Evolutionary conservation across 2,797 vertebrate species (phyloP).

Genomic region (Sebastes nivosus): DNA sequence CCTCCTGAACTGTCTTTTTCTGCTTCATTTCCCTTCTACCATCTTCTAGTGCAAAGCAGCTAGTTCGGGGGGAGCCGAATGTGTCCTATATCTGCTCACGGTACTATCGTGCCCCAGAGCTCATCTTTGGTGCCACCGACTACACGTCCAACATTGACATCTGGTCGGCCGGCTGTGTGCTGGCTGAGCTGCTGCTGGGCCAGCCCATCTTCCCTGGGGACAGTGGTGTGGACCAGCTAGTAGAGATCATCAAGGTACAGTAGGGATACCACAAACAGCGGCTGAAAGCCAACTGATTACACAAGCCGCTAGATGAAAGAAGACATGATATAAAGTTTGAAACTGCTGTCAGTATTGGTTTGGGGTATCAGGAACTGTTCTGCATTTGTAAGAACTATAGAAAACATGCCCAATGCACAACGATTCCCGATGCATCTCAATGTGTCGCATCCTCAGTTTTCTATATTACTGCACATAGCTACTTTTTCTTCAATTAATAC

Average conservation of each 20-base stretch:
- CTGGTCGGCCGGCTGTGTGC: constrained; percentile 95
- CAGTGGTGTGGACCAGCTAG: constrained; percentile 95
- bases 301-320: not conserved
- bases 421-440: no score
- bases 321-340: not conserved
- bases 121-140: constrained; percentile 96
- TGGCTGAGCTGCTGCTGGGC: constrained; percentile 92
- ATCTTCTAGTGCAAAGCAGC: constrained; percentile 88
- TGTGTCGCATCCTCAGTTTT: no score
- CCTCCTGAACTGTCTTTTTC: not conserved
- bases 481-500: no score
- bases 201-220: constrained; percentile 96
- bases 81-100: constrained; percentile 97
- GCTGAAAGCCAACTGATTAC: not conserved
- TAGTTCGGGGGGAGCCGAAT: constrained; percentile 93
- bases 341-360: not conserved
- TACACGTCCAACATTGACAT: constrained; percentile 96
- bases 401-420: no score
- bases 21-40: not conserved
- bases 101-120: constrained; percentile 95
- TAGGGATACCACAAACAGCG: not conserved
- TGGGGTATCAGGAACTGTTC: not conserved
- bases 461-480: no score
- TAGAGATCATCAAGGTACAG: constrained; percentile 94
- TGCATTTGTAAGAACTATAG: not conserved